Base-by-base conservation (phyloP, 2,113 vertebrate genomes). In the Hippopotamus amphibius region DNA sequence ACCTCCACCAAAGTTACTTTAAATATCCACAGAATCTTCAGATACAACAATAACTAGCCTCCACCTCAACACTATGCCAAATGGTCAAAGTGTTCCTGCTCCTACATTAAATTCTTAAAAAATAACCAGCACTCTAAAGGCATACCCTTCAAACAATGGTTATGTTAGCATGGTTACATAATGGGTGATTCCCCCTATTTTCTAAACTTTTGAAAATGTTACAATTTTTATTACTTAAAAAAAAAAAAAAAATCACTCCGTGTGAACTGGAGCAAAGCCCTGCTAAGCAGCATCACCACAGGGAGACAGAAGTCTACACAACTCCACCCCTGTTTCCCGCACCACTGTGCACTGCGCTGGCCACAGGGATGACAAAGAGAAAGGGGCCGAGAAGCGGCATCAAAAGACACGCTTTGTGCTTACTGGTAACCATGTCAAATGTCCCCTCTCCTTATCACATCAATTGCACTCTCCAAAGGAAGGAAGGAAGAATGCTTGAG, bases 361-460 rank as follows among this genome's bases (percentile, higher is more conserved):
- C 13, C 71, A 93, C 26, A 72, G 79, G 68, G 82, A 94, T 3
- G 80, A 9, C 41, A 74, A 83, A 91, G 46, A 92, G 46, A 96
- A 96, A 94, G 48, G 16, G 16, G 22, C 85, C 76, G 46, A 93
- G 63, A 96, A 92, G 77, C 69, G 86, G 33, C 61, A 91, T 30
- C 46, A 81, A 85, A 95, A 86, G 46, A 96, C 57, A 48, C 43
- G 71, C 72, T 37, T 76, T 96, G 48, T 88, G 37, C 87, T 91
- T 83, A 90, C 28, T 96, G 85, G 79, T 92, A 95, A 87, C 66
- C 63, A 72, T 69, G 43, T 89, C 74, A 61, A 94, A 96, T 76
- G 83, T 59, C 53, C 46, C 50, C 24, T 87, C 33, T 93, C 66
- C 87, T 95, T 63, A 86, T 69, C 16, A 90, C 30, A 71, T 97